These are phyloP conservation scores for Sturnira hondurensis DNA, from an alignment of 2,113 vertebrate species.

Conservation along the genomic window DNA sequence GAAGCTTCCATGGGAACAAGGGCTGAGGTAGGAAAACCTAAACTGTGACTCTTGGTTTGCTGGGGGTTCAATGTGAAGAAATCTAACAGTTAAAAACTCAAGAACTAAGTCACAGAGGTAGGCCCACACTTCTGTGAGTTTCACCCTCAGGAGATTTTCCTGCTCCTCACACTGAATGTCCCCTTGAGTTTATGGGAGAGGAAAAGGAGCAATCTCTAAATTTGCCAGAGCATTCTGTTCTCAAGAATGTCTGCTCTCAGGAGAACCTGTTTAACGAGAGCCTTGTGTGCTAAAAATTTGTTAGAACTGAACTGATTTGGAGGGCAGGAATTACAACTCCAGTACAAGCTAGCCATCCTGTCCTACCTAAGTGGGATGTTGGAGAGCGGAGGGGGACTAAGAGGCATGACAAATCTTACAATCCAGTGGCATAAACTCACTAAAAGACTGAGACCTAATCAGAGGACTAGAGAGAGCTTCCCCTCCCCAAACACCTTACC, in stretches of 20 bases:
- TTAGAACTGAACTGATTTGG: neutral
- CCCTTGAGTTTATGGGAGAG: too few relatives aligned
- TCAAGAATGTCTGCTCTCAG: neutral
- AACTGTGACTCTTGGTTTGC: neutral
- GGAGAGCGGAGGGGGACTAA: rapidly evolving
- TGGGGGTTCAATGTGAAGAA: neutral
- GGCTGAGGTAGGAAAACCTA: neutral
- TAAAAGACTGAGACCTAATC: neutral
- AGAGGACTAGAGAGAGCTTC: neutral
- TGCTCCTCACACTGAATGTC: neutral
- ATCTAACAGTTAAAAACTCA: neutral
- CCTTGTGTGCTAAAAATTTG: neutral
- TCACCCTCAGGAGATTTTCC: neutral
- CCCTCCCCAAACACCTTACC: neutral
- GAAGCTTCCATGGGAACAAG: neutral
- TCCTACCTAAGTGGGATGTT: too few relatives aligned
- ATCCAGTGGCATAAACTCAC: neutral
- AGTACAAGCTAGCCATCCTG: too few relatives aligned
- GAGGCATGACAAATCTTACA: neutral
- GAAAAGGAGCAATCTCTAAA: neutral
- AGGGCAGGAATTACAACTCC: neutral
- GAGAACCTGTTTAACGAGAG: neutral
- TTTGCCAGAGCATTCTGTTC: neutral
- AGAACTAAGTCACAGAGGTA: neutral
- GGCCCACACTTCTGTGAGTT: neutral